Evolutionary conservation across 2,888 invertebrate genomes (phyloP), one percentile per base, ranked within the genome.

Genomic region (Tachina lurida): DNA sequence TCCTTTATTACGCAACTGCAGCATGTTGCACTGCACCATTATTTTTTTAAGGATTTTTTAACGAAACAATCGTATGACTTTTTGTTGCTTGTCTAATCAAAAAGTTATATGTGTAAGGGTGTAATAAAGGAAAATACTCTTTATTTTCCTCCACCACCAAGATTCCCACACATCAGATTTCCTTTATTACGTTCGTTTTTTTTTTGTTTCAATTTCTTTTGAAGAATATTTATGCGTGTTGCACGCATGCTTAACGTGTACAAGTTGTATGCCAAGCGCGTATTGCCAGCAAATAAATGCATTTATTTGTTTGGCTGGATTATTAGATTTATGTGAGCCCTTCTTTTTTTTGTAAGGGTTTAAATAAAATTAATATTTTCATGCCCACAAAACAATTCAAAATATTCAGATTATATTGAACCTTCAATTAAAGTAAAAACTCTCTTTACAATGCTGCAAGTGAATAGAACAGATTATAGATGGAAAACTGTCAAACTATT

Each of bases 21-120:
- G 58, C 60, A 73, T 70, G 76, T 68, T 65, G 84, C 73, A 80
- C 19, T 19, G 22, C 73, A 81, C 73, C 80, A 84, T 67, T 76
- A 67, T 75, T 82, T 68, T 67, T 63, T 73, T 71, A 81, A 56
- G 68, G 68, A 56, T 62, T 63, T 43, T 43, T 12, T 2, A 39
- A 52, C 19, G 62, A 71, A 77, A 65, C 43, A 76, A 58, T 84
- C 84, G 80, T 87, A 83, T 85, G 87, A 87, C 84, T 85, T 87
- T 85, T 85, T 68, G 60, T 76, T 68, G 70, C 45, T 77, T 74
- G 71, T 83, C 43, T 76, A 83, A 83, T 83, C 84, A 83, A 85
- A 83, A 87, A 83, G 85, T 84, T 83, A 83, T n/a, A 52, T 22
- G 43, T 58, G 76, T 74, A 15, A 43, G 45, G 15, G 43, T 65